A percentile compares a stretch with the other conserved stretches of the same genome.
These are phyloP conservation scores for Amia ocellicauda DNA, from an alignment of 2,113 vertebrate genomes.

Conservation along the genomic window DNA sequence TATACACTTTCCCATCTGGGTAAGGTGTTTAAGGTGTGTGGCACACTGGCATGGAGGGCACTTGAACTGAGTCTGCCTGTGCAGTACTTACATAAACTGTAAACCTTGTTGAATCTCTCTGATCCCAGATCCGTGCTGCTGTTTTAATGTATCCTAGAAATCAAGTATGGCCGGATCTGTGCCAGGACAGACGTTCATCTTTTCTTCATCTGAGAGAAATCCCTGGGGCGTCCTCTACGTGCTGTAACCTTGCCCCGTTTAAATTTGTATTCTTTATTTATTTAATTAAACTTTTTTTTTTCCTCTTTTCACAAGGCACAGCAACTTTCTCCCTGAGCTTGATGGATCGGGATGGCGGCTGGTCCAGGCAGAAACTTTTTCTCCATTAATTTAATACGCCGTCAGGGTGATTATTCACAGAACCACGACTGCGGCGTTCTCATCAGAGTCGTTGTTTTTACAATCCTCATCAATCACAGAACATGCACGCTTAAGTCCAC, in stretches of 20 bases:
- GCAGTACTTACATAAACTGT: too few relatives aligned
- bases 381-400: slow-evolving; percentile 52
- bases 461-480: slow-evolving; percentile 55
- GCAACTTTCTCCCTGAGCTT: slow-evolving; percentile 35
- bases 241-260: slow-evolving; percentile 4
- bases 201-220: too few relatives aligned
- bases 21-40: too few relatives aligned
- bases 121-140: too few relatives aligned
- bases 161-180: too few relatives aligned
- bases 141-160: too few relatives aligned
- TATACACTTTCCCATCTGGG: too few relatives aligned
- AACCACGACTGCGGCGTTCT: slow-evolving; percentile 51
- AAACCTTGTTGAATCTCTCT: too few relatives aligned
- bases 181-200: too few relatives aligned
- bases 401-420: slow-evolving; percentile 42
- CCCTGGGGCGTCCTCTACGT: too few relatives aligned
- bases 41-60: too few relatives aligned
- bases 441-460: slow-evolving; percentile 34
- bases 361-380: slow-evolving; percentile 24
- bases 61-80: too few relatives aligned
- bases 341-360: slow-evolving; percentile 46
- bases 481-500: slow-evolving; percentile 24
- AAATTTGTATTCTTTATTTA: slow-evolving; percentile 52
- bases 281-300: slow-evolving; percentile 52
- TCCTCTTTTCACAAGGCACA: slow-evolving; percentile 45